phyloP scores from a whole-genome alignment of 2,113 vertebrate genomes.

The Crotalus helleri region DNA sequence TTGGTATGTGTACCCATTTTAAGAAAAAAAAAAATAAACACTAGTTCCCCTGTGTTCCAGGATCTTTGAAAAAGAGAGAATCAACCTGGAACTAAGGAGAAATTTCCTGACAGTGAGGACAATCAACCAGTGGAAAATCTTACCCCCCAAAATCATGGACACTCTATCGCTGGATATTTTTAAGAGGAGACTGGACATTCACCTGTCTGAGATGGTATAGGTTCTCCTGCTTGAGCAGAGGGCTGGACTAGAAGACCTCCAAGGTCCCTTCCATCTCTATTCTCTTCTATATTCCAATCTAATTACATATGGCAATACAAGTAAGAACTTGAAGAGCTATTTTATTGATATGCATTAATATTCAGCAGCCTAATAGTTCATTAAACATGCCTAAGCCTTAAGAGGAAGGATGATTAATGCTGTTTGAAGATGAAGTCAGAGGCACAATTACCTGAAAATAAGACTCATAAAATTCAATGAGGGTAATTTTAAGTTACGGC shows the following conservation, averaged over 20 bases:
- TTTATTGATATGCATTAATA: not conserved
- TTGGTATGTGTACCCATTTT: not conserved
- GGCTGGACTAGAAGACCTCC: too few species aligned
- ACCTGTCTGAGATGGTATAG: too few species aligned
- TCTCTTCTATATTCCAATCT: too few species aligned
- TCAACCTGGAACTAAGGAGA: too few species aligned
- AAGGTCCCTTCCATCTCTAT: too few species aligned
- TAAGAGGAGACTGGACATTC: too few species aligned
- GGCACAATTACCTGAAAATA: not conserved
- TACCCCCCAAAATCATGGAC: too few species aligned
- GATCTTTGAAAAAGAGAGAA: too few species aligned
- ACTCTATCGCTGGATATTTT: not conserved
- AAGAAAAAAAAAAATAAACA: not conserved
- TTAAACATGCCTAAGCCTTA: not conserved
- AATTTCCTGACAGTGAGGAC: too few species aligned
- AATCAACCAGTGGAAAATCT: too few species aligned
- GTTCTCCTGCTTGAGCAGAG: too few species aligned
- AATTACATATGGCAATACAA: not conserved
- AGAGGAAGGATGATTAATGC: not conserved
- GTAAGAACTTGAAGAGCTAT: not conserved
- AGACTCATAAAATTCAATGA: not conserved
- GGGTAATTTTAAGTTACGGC: not conserved
- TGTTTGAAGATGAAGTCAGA: not conserved
- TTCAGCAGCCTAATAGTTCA: not conserved
- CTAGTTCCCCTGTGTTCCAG: too few species aligned